Evolutionary conservation across 2,888 invertebrate species (phyloP), one percentile per base, ranked within the genome.

Genomic region (Homarus gammarus): DNA sequence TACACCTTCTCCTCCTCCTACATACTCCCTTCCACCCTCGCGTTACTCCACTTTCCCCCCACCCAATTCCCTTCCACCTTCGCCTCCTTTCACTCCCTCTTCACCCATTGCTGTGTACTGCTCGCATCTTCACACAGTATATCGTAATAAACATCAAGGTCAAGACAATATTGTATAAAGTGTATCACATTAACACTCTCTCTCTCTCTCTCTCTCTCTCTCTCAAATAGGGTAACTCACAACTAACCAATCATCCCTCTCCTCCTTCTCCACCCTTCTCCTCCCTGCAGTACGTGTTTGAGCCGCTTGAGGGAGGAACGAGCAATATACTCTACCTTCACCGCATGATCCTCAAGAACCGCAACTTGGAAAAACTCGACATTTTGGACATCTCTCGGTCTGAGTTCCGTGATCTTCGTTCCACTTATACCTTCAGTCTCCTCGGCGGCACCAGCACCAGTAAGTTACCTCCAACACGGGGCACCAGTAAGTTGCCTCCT

Each of bases 351-450:
- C 36, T 85, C n/a, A 64, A 81, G 36, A 73, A 51, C 33, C 40
- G 75, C 0, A 85, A 83, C 85, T 49, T 90, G 64, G 77, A 86
- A 44, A 81, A 90, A 44, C 40, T 90, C 49, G 77, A 72, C 81
- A 79, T 85, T 12, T 81, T 81, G 44, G 81, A 77, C 84, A 90
- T 90, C 72, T 86, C 70, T 18, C 38, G 64, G n/a, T 87, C 70
- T 3, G 79, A 78, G 87, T 87, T 87, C 87, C 40, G 49, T 15
- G 68, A 83, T 56, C 87, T 90, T 0, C 51, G 87, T n/a, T 83
- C 84, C n/a, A 86, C 82, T 15, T 79, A 81, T 72, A 83, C 73
- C 64, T 90, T 90, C 72, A 44, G 61, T n/a, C 79, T 79, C 22
- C 38, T 90, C 51, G 87, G 87, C 0, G 87, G 87, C 84, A 89